Base-by-base conservation (phyloP, 2,113 vertebrate species). In the Anarhynchus alexandrinus region DNA sequence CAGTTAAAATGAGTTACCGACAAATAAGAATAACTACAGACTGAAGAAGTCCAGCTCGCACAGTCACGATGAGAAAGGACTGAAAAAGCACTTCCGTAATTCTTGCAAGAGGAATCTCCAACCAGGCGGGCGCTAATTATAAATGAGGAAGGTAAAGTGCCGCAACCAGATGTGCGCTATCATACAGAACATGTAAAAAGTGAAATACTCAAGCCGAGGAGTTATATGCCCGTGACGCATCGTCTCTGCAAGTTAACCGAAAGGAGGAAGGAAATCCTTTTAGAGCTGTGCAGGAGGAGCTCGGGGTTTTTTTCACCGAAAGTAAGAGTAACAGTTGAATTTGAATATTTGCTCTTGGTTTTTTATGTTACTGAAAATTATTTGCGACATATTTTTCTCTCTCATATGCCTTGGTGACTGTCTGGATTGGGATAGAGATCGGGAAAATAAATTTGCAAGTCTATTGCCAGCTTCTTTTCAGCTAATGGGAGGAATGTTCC, bases 121-220 rank as follows among this genome's bases (percentile, higher is more conserved):
- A 42, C 10, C 9, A 62, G 74, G 70, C 78, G 59, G 62, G 61
- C 80, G 72, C 36, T 54, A 82, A 86, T 92, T 91, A 73, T 76
- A 96, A 91, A 84, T 67, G 49, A 91, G 79, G 67, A 96, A 78
- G 36, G 94, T 73, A 61, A 88, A 79, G 32, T 52, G 38, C 23
- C 74, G n/a, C 51, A 92, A 52, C 12, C 43, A 82, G 82, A 69
- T 54, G 45, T 45, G 15, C 38, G 32, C 58, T 94, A 65, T 45
- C n/a, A 82, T 34, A 8, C 17, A 84, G 61, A 88, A 70, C 0
- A 1, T 51, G 8, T 40, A 30, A 74, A 66, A 88, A 58, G 2
- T 27, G 23, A 85, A 70, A 40, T 22, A 25, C 6, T 54, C 3
- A 22, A 34, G 9, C 43, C 34, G 54, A 67, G 65, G 74, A 79